These are phyloP conservation scores for Danaus chrysippus DNA, from an alignment of 2,888 invertebrate genomes.

Conservation along the genomic window DNA sequence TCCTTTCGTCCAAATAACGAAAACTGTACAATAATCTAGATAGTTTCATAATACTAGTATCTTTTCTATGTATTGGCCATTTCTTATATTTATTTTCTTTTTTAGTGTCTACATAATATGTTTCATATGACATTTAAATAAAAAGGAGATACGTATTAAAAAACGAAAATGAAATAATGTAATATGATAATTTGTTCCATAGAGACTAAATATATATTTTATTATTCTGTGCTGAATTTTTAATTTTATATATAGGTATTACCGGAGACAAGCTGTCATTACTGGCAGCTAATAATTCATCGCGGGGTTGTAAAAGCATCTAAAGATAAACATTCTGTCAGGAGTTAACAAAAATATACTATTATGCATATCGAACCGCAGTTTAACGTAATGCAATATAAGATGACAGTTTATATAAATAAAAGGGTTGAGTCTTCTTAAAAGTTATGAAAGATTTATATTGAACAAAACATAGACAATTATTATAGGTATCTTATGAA, in stretches of 20 bases:
- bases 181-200: not conserved
- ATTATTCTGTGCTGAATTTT: constrained; percentile 35
- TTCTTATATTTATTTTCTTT: no score
- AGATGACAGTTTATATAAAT: not conserved
- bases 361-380: constrained; percentile 33
- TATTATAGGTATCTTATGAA: no score
- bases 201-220: not conserved
- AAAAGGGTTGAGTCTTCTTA: not conserved
- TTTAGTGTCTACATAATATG: no score
- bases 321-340: constrained; percentile 68
- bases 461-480: not conserved
- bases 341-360: constrained; percentile 53
- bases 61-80: no score
- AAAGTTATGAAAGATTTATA: not conserved
- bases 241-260: constrained; percentile 51
- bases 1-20: no score
- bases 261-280: constrained; percentile 69
- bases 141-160: no score
- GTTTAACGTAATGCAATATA: constrained; percentile 13
- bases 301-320: constrained; percentile 63
- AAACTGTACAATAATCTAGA: no score
- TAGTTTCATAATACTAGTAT: no score
- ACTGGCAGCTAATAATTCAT: constrained; percentile 65
- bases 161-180: not conserved
- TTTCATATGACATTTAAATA: no score